phyloP scores from a whole-genome alignment of 2,888 invertebrate genomes.

The Perizoma flavofasciatum region DNA sequence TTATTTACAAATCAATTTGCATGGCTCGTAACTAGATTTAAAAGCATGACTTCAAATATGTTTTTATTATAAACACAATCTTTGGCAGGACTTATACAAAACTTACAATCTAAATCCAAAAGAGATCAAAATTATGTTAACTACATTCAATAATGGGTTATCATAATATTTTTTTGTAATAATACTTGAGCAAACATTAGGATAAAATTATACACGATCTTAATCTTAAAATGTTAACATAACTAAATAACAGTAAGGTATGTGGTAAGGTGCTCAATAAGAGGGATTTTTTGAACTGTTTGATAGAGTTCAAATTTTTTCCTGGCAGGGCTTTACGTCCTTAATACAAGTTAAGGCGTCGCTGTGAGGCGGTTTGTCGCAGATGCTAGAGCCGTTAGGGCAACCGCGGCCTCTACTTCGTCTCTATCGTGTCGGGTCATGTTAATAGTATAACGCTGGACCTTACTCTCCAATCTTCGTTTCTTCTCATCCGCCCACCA shows the following conservation, averaged over 20 bases:
- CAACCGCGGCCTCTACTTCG: conserved; percentile 90
- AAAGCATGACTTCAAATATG: conserved; percentile 37
- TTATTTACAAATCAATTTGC: too few relatives aligned
- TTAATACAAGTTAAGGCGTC: conserved; percentile 16
- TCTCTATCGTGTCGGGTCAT: conserved; percentile 85
- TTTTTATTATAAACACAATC: conserved; percentile 59
- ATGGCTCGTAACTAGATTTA: conserved; percentile 1
- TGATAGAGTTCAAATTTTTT: neutral
- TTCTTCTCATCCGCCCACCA: conserved; percentile 83
- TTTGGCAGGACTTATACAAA: conserved; percentile 66
- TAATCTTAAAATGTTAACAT: neutral
- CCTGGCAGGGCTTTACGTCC: neutral
- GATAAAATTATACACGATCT: conserved; percentile 18
- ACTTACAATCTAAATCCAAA: conserved; percentile 56
- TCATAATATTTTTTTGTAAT: conserved; percentile 47
- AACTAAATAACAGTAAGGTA: conserved; percentile 15
- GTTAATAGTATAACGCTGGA: conserved; percentile 56
- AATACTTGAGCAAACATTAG: conserved; percentile 63
- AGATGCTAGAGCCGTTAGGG: conserved; percentile 87
- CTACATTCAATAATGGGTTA: conserved; percentile 48
- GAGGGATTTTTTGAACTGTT: conserved; percentile 4
- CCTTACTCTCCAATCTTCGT: conserved; percentile 58
- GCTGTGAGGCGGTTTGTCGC: conserved; percentile 64
- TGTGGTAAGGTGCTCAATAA: conserved; percentile 5
- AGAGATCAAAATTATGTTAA: conserved; percentile 69